A percentile compares a stretch with the other conserved stretches of the same genome.
Conservation (phyloP, 2,113 vertebrate species). For the Thermophis baileyi region DNA sequence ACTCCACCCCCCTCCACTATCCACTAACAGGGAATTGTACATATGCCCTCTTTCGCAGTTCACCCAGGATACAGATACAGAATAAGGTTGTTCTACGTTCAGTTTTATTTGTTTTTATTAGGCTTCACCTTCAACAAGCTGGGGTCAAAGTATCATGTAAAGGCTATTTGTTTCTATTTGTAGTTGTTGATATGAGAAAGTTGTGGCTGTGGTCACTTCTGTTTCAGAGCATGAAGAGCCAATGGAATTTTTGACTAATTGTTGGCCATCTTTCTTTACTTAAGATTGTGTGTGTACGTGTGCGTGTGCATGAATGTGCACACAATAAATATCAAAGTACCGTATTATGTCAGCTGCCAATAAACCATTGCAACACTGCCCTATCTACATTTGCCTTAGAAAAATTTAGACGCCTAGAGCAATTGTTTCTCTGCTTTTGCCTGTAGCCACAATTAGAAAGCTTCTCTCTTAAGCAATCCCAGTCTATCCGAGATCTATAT, state of each 20-base stretch:
- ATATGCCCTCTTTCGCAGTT: constrained; percentile 1
- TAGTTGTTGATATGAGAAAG: constrained; percentile 19
- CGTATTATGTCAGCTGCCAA: not conserved
- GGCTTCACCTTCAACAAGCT: constrained; percentile 28
- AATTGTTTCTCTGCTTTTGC: not conserved
- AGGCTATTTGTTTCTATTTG: constrained; percentile 31
- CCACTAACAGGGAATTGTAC: constrained; percentile 27
- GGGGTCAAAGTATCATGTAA: constrained; percentile 28
- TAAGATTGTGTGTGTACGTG: not conserved
- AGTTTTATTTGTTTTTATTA: constrained; percentile 24
- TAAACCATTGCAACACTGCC: not conserved
- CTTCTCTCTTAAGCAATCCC: not conserved
- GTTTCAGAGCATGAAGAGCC: constrained; percentile 14
- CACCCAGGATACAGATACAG: constrained; percentile 26
- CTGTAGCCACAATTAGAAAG: not conserved
- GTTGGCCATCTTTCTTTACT: not conserved
- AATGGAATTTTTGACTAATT: not conserved
- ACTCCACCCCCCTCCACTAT: constrained; percentile 16
- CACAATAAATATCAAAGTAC: not conserved
- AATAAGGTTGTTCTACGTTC: constrained; percentile 29
- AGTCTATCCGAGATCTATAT: not conserved
- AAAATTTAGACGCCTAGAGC: not conserved
- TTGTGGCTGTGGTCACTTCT: constrained; percentile 29
- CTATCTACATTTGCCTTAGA: not conserved
- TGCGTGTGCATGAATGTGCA: not conserved